Percentiles rank a stretch among this genome's conserved stretches.
These are phyloP conservation scores for Tachypleus tridentatus DNA, from an alignment of 1,140 invertebrate species.

Conservation along the genomic window DNA sequence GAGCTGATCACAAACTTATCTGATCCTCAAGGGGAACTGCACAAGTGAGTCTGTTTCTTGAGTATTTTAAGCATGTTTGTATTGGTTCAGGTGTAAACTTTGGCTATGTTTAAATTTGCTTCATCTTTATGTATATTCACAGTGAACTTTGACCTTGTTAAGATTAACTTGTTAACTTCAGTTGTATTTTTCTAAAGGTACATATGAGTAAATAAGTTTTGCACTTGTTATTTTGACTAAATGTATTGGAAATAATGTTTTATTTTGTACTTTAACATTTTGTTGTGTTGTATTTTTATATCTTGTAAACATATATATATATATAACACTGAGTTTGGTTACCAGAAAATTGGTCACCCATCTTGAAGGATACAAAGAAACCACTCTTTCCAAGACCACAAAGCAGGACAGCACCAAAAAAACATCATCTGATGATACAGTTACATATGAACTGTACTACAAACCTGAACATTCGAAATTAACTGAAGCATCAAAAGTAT, in stretches of 20 bases:
- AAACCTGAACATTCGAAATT: conserved; percentile 51
- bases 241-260: no score
- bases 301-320: neutral
- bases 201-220: neutral
- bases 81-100: no score
- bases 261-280: no score
- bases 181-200: neutral
- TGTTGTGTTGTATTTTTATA: no score
- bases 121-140: no score
- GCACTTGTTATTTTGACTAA: no score
- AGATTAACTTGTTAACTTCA: neutral
- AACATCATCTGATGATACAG: conserved; percentile 26
- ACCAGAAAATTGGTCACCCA: conserved; percentile 24
- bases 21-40: conserved; percentile 45
- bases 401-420: conserved; percentile 1
- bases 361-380: conserved; percentile 21
- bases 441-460: conserved; percentile 47
- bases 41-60: conserved; percentile 37
- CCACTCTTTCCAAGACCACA: conserved; percentile 8
- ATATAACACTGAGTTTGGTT: neutral
- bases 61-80: neutral
- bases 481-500: conserved; percentile 53
- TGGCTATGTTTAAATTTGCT: no score
- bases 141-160: neutral
- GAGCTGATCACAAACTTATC: conserved; percentile 42